Evolutionary conservation across 2,888 invertebrate genomes (phyloP), one percentile per base, ranked within the genome.

Genomic region (Taenaris catops): DNA sequence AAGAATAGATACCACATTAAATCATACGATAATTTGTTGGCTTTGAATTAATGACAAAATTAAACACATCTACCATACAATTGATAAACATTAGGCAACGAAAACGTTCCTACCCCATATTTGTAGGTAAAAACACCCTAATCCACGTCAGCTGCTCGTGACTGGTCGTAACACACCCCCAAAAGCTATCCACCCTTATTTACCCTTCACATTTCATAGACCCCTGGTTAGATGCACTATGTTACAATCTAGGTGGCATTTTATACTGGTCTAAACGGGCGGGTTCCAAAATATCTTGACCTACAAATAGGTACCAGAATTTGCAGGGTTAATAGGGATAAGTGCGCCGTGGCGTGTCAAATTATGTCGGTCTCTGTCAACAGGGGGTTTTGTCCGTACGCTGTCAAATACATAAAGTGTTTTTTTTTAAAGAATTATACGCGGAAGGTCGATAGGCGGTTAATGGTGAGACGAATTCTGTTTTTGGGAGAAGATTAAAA

Each of bases 61-160:
- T 47, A 49, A 46, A 46, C 40, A n/a, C n/a, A 44, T 46, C 41
- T 37, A 38, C 38, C 32, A 41, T 37, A 44, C 49, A 41, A 46
- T 47, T 44, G 47, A 41, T 47, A 53, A 51, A 73, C 58, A 52
- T 52, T 46, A 48, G 45, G 47, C 42, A 45, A 38, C 38, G 38
- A 41, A 41, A 44, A 34, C 41, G 44, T 34, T 37, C 48, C 59
- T 58, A 64, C 74, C 68, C 74, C 55, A 60, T 54, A 58, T 64
- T 57, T 55, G 74, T 79, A 79, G 76, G 80, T 78, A 79, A 72
- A 74, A 74, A 71, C 76, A 68, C 79, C 81, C 75, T 80, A 79
- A 81, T 79, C 75, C 79, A 55, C 73, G 84, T 86, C 84, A 84
- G 84, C 84, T 86, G 84, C 71, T 72, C 57, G 48, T 81, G 84